A percentile compares a stretch with the other conserved stretches of the same genome.
Conservation (phyloP, 30 jellyfish, hydroid and myxozoan genomes). For the Pseudorhiza aurosa region DNA sequence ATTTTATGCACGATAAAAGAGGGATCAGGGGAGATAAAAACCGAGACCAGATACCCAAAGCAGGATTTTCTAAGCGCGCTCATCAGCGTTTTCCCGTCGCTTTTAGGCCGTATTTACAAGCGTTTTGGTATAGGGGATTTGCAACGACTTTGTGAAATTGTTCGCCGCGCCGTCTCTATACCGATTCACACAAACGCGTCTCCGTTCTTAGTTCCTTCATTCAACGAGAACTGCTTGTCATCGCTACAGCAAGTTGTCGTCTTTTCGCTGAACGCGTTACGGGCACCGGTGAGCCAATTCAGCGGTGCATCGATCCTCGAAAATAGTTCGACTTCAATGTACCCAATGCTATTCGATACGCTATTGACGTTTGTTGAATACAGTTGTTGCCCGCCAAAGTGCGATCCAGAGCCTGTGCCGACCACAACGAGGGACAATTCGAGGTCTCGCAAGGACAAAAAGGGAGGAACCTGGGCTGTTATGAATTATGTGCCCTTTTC, state of each 20-base stretch:
- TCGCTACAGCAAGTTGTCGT: slow-evolving; percentile 84
- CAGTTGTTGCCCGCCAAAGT: slow-evolving; percentile 97
- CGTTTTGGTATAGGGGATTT: slow-evolving; percentile 95
- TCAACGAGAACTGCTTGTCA: slow-evolving; percentile 87
- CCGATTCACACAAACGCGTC: slow-evolving; percentile 95
- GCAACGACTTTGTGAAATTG: slow-evolving; percentile 81
- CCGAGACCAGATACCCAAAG: slow-evolving; percentile 77
- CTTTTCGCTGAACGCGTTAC: slow-evolving; percentile 49
- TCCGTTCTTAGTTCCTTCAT: slow-evolving; percentile 81
- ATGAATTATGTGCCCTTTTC: slow-evolving; percentile 94
- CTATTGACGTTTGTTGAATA: slow-evolving; percentile 75
- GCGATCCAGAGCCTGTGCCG: slow-evolving; percentile 60
- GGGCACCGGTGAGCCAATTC: slow-evolving; percentile 68
- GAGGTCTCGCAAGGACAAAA: slow-evolving; percentile 42
- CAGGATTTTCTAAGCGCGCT: slow-evolving; percentile 89
- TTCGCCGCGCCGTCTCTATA: slow-evolving; percentile 80
- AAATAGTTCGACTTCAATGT: slow-evolving; percentile 77
- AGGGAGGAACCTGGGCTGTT: slow-evolving; percentile 80
- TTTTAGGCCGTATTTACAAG: slow-evolving; percentile 80
- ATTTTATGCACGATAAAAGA: slow-evolving; percentile 72
- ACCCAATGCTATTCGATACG: slow-evolving; percentile 72
- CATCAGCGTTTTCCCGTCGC: slow-evolving; percentile 85
- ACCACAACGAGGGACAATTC: not conserved
- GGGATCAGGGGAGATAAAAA: slow-evolving; percentile 54
- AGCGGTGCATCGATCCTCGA: slow-evolving; percentile 56